phyloP scores from a whole-genome alignment of 2,888 invertebrate species.

The Drosophila borealis region DNA sequence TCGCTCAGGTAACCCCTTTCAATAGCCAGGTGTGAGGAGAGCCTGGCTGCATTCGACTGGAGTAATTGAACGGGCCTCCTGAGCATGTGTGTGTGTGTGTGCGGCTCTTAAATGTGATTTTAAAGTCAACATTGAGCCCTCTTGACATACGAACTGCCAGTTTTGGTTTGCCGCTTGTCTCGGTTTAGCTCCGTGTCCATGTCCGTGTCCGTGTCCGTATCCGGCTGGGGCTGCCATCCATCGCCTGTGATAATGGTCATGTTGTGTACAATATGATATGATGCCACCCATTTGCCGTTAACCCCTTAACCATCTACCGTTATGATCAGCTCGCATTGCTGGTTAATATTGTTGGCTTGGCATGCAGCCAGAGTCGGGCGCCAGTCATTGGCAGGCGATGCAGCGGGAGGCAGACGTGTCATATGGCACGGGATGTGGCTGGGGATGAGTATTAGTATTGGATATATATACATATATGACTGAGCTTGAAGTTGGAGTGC shows the following conservation, averaged over 20 bases:
- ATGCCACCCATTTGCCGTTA: constrained; percentile 29
- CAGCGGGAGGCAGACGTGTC: not conserved
- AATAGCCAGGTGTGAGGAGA: constrained; percentile 57
- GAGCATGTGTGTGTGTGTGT: constrained; percentile 7
- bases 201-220: constrained; percentile 9
- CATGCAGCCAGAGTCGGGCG: constrained; percentile 48
- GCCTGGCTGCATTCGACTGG: constrained; percentile 48
- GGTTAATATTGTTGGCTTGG: constrained; percentile 58
- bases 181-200: constrained; percentile 5
- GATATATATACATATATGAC: not conserved
- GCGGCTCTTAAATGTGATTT: constrained; percentile 68
- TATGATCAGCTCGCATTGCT: constrained; percentile 53
- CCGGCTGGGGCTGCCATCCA: constrained; percentile 6
- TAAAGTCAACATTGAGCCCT: constrained; percentile 69
- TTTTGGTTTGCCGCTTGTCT: constrained; percentile 73
- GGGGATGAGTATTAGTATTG: constrained; percentile 12
- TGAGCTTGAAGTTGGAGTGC: constrained; percentile 1
- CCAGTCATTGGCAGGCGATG: constrained; percentile 9
- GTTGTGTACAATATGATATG: constrained; percentile 46
- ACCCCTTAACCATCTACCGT: constrained; percentile 27
- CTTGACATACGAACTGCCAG: constrained; percentile 72
- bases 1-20: constrained; percentile 72
- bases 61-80: constrained; percentile 67
- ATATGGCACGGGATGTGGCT: constrained; percentile 2
- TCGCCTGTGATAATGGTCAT: constrained; percentile 43